Percentiles rank a stretch among this genome's conserved stretches.
Conservation (phyloP, 1,140 invertebrate species). For the Leptonema lineaticorne region DNA sequence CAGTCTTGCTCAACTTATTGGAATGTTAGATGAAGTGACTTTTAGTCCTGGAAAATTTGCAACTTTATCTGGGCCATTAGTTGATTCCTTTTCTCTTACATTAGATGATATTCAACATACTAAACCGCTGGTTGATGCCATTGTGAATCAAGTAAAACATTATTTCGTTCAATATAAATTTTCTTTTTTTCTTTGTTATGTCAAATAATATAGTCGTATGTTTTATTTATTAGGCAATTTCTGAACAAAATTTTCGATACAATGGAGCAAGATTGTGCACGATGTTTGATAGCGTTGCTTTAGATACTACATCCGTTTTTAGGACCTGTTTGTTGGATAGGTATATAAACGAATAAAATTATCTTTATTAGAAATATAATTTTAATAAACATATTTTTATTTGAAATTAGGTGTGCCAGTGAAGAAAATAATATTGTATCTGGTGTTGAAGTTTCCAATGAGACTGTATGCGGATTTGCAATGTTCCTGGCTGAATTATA, state of each 20-base stretch:
- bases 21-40: conserved; percentile 61
- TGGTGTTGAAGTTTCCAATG: conserved; percentile 50
- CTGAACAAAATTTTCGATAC: conserved; percentile 67
- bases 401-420: conserved; percentile 44
- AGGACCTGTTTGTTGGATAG: conserved; percentile 54
- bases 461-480: conserved; percentile 55
- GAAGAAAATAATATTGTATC: conserved; percentile 55
- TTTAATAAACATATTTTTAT: not conserved
- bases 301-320: conserved; percentile 55
- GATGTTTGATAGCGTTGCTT: conserved; percentile 56
- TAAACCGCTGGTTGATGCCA: conserved; percentile 57
- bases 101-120: conserved; percentile 56
- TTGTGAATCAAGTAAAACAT: conserved; percentile 60
- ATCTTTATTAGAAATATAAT: not conserved
- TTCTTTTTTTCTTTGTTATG: no score
- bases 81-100: conserved; percentile 57
- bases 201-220: no score
- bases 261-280: conserved; percentile 65
- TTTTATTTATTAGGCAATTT: conserved; percentile 57
- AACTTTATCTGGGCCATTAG: conserved; percentile 57
- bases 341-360: conserved; percentile 21
- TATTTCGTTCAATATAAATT: not conserved
- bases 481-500: conserved; percentile 58
- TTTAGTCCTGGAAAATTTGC: conserved; percentile 62
- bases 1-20: conserved; percentile 57